Evolutionary conservation across 1,140 invertebrate genomes (phyloP).

Genomic region (Agrilus planipennis): DNA sequence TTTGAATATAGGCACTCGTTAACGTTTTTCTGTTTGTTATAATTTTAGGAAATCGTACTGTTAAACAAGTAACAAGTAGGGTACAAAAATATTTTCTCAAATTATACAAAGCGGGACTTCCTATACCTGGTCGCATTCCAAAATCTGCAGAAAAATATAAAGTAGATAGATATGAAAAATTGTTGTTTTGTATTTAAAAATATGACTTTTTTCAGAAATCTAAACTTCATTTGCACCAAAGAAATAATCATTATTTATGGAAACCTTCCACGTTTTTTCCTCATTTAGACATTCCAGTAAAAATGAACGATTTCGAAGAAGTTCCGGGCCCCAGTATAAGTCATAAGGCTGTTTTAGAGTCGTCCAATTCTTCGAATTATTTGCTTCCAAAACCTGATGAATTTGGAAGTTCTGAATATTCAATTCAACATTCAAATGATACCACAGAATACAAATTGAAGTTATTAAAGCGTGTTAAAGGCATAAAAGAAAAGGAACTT

Average conservation of each 20-base stretch:
- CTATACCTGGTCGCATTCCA: slow-evolving; percentile 69
- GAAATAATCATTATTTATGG: slow-evolving; percentile 38
- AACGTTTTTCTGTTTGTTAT: not conserved
- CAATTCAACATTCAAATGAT: not conserved
- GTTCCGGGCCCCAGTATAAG: slow-evolving; percentile 24
- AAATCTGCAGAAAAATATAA: slow-evolving; percentile 34
- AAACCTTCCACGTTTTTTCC: slow-evolving; percentile 70
- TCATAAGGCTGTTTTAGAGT: not conserved
- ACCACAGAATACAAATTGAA: slow-evolving; percentile 9
- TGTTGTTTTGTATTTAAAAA: not conserved
- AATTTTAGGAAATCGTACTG: slow-evolving; percentile 53
- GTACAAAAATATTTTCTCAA: slow-evolving; percentile 91
- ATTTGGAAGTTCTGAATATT: too few relatives aligned
- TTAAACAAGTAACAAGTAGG: slow-evolving; percentile 77
- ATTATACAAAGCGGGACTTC: slow-evolving; percentile 69
- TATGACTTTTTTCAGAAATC: slow-evolving; percentile 22
- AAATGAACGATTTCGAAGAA: slow-evolving; percentile 39
- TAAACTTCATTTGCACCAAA: slow-evolving; percentile 36
- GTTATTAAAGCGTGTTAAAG: slow-evolving; percentile 29
- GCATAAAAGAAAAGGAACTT: slow-evolving; percentile 21
- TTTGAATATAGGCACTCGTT: not conserved
- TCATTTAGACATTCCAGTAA: slow-evolving; percentile 51
- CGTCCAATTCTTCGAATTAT: slow-evolving; percentile 7
- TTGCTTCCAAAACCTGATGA: not conserved
- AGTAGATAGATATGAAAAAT: slow-evolving; percentile 4